Conservation (phyloP, 2,797 vertebrate species). For the Fundulus diaphanus region DNA sequence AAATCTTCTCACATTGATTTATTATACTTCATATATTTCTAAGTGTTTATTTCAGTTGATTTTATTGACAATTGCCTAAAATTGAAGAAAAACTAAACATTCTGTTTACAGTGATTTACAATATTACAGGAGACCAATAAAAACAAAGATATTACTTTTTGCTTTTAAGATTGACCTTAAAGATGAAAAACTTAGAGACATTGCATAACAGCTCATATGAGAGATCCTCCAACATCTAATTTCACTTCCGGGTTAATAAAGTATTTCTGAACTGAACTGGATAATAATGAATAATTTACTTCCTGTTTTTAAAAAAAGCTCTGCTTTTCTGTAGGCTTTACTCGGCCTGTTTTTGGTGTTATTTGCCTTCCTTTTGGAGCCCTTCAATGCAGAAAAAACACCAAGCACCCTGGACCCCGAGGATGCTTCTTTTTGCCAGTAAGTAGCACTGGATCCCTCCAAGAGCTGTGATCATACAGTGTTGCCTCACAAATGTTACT, state of each 20-base stretch:
- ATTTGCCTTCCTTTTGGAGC: slow-evolving; percentile 34
- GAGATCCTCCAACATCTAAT: too few relatives aligned
- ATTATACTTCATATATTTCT: not conserved
- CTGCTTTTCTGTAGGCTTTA: slow-evolving; percentile 46
- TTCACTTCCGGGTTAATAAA: not conserved
- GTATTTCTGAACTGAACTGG: not conserved
- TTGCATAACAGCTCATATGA: too few relatives aligned
- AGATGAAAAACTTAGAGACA: not conserved
- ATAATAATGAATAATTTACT: not conserved
- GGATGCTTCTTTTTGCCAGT: slow-evolving; percentile 71
- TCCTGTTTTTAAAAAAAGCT: not conserved
- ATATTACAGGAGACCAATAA: not conserved
- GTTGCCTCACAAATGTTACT: not conserved
- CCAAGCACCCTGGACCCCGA: slow-evolving; percentile 26
- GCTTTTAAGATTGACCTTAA: not conserved
- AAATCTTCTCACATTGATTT: not conserved
- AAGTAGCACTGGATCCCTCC: slow-evolving; percentile 45
- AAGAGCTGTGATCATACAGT: slow-evolving; percentile 4
- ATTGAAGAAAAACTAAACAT: not conserved
- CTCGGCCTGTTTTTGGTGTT: slow-evolving; percentile 35
- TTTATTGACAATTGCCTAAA: not conserved
- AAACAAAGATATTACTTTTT: not conserved
- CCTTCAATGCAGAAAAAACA: slow-evolving; percentile 33
- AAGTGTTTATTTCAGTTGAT: not conserved
- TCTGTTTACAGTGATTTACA: too few relatives aligned